Base-by-base conservation (phyloP, 64 coral and sea anemone genomes). In the Hydrozoanthus tunicans region DNA sequence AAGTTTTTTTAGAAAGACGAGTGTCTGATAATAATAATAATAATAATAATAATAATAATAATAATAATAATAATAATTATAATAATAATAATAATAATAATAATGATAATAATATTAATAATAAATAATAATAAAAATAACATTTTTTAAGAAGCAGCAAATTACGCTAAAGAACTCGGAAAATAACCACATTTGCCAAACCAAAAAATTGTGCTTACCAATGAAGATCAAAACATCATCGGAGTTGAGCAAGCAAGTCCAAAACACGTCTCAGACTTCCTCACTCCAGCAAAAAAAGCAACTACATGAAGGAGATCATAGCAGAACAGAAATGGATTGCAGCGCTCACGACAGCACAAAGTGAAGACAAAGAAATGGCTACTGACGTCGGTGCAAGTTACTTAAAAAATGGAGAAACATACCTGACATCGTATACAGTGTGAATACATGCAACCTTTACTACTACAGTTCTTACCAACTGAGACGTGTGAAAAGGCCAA, bases 351-450 rank as follows among this genome's bases (percentile, higher is more conserved):
- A 82, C 56, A 58, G 63, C 23, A 61, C 80, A 83, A 63, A 58
- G 14, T 14, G 5, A 62, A 82, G 80, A 83, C 12, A n/a, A 62
- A 83, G 17, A 83, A 62, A 83, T 83, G 80, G 59, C 80, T 62
- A 59, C 52, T 13, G 25, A 59, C 11, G 59, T 58, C 32, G 32
- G n/a, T 25, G 63, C 58, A 27, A 83, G n/a, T 62, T 82, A 12
- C 80, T 83, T 27, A 56, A 83, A 32, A 83, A 63, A 83, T 83
- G 80, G 80, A 64, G 63, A 62, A 83, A 83, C 57, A 82, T 82
- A 82, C 80, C 80, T 61, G 56, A 62, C 15, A 58, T 83, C 10
- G 15, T 83, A 64, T 62, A 83, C 17, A 83, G 80, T 63, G 60
- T 83, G 17, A 24, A 64, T 20, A 83, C 59, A 43, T 43, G 32